Evolutionary conservation across 2,797 vertebrate species (phyloP).

Genomic region (Tinamus major): DNA sequence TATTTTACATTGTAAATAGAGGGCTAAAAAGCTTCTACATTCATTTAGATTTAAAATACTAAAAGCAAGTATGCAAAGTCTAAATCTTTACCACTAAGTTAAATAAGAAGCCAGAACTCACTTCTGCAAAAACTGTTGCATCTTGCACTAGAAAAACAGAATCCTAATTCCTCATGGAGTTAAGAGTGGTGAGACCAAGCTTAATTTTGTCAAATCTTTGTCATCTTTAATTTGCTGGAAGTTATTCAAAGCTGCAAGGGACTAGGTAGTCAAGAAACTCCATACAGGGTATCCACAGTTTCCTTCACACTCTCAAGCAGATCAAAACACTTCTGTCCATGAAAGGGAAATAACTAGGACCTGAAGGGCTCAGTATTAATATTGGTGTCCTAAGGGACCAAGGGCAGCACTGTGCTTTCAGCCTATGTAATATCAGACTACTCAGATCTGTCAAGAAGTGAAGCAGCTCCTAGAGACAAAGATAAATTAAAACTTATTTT

Average conservation of each 20-base stretch:
- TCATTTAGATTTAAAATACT: neutral
- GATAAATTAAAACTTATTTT: neutral
- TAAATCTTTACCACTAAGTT: neutral
- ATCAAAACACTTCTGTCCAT: neutral
- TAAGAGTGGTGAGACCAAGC: neutral
- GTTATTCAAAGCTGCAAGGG: neutral
- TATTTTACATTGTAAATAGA: neutral
- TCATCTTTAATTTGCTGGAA: neutral
- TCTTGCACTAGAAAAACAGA: neutral
- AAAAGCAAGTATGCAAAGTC: neutral
- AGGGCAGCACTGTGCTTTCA: neutral
- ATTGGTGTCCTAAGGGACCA: neutral
- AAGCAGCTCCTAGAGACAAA: neutral
- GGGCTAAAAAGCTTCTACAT: fast-evolving
- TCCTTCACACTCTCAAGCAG: neutral
- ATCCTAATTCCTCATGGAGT: neutral
- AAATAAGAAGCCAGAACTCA: neutral
- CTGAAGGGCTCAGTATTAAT: neutral
- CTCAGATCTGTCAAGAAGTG: neutral
- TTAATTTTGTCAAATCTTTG: neutral
- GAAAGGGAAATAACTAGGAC: neutral
- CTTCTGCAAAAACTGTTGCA: neutral
- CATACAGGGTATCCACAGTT: neutral
- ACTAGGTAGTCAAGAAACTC: neutral
- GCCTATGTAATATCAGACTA: neutral